These are phyloP conservation scores for Ovis canadensis DNA, from an alignment of 2,113 vertebrate species.

Conservation along the genomic window DNA sequence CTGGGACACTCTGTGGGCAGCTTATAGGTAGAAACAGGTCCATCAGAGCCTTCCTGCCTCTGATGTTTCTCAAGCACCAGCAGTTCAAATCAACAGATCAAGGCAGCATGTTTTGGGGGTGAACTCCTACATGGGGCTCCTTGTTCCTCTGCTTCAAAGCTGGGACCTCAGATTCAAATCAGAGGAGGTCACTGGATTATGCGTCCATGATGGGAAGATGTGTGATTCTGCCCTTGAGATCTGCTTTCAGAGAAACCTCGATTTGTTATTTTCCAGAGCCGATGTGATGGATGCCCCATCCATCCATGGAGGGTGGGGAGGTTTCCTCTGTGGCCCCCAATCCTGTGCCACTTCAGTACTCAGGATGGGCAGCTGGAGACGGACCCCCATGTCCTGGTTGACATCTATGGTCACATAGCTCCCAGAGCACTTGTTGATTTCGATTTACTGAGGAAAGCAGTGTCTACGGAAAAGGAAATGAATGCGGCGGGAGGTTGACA, in stretches of 20 bases:
- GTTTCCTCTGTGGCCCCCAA: too few relatives aligned
- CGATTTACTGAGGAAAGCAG: background rate
- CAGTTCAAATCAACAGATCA: background rate
- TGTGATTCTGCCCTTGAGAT: background rate
- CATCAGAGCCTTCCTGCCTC: background rate
- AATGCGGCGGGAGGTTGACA: background rate
- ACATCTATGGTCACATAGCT: background rate
- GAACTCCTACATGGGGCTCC: background rate
- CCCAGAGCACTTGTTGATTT: background rate
- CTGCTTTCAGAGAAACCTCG: background rate
- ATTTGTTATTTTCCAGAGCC: background rate
- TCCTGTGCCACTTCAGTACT: accelerated
- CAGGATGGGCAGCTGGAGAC: background rate
- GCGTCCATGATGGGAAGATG: background rate
- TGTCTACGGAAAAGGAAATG: background rate
- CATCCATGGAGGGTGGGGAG: background rate
- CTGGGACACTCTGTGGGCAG: background rate
- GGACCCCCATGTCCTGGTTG: background rate
- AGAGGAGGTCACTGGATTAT: background rate
- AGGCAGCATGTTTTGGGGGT: too few relatives aligned
- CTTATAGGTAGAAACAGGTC: background rate
- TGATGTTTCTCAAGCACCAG: background rate
- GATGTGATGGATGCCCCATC: background rate
- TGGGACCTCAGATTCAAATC: too few relatives aligned
- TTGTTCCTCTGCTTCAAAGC: background rate